These are phyloP conservation scores for Rhysida immarginata DNA, from an alignment of 1,140 invertebrate species.

Conservation along the genomic window DNA sequence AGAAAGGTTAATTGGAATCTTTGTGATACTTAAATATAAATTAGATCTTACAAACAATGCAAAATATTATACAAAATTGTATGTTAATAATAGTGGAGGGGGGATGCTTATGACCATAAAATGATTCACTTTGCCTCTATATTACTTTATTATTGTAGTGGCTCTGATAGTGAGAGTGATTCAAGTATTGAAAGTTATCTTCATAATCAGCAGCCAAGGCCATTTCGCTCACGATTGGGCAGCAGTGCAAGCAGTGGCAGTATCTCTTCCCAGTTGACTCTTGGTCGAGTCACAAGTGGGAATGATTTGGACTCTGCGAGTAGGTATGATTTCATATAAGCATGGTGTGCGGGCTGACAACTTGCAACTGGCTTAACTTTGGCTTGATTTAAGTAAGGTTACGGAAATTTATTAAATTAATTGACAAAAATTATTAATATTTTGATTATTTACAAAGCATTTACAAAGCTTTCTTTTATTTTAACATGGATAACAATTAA, in stretches of 20 bases:
- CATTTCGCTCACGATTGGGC: conserved; percentile 8
- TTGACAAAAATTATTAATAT: no score
- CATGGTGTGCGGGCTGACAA: not conserved
- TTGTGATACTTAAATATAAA: no score
- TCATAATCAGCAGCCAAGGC: conserved; percentile 5
- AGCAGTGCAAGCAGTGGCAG: conserved; percentile 13
- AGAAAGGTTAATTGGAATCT: conserved; percentile 18
- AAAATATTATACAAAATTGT: not conserved
- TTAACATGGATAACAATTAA: no score
- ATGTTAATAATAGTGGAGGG: not conserved
- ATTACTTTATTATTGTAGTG: conserved; percentile 9
- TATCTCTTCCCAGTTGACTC: conserved; percentile 2
- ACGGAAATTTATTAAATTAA: no score
- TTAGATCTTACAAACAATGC: not conserved
- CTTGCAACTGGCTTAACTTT: no score
- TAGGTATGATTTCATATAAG: conserved; percentile 15
- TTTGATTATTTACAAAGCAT: no score
- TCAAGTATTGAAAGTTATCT: conserved; percentile 12
- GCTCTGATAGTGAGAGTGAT: conserved; percentile 15
- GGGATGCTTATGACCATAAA: not conserved
- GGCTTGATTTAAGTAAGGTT: no score
- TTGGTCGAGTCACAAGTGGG: conserved; percentile 9
- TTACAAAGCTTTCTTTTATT: no score
- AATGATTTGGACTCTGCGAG: conserved; percentile 13
- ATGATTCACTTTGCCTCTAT: not conserved